Evolutionary conservation across 1,140 invertebrate species (phyloP).

Genomic region (Leguminivora glycinivorella): DNA sequence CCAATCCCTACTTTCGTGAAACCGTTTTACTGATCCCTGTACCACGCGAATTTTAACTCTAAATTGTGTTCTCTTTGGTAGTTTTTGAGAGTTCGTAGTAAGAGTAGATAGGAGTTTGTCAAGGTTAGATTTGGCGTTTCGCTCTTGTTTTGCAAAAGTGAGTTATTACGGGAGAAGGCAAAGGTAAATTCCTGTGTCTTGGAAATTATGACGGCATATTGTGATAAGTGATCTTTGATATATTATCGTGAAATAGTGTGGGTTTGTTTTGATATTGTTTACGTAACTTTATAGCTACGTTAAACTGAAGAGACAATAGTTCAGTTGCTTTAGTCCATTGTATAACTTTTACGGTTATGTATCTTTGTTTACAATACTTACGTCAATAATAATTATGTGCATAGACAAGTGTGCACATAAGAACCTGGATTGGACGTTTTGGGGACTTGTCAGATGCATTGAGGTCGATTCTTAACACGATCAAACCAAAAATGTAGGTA

Average conservation of each 20-base stretch:
- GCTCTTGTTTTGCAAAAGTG: constrained; percentile 22
- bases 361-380: no score
- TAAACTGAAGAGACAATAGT: neutral
- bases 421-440: no score
- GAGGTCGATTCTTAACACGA: no score
- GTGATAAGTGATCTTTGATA: constrained; percentile 13
- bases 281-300: neutral
- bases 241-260: constrained; percentile 7
- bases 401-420: no score
- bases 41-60: neutral
- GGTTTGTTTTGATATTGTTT: neutral
- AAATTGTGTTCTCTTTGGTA: neutral
- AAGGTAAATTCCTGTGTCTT: neutral
- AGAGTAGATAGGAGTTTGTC: neutral
- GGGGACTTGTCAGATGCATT: no score
- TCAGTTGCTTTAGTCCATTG: no score
- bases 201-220: constrained; percentile 9
- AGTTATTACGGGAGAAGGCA: constrained; percentile 17
- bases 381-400: no score
- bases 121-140: neutral
- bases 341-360: no score
- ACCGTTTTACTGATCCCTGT: neutral
- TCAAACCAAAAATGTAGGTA: no score
- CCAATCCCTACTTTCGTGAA: neutral
- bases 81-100: neutral